A percentile compares a stretch with the other conserved stretches of the same genome.
These are phyloP conservation scores for Trogon surrucura DNA, from an alignment of 2,113 vertebrate genomes.

Conservation along the genomic window DNA sequence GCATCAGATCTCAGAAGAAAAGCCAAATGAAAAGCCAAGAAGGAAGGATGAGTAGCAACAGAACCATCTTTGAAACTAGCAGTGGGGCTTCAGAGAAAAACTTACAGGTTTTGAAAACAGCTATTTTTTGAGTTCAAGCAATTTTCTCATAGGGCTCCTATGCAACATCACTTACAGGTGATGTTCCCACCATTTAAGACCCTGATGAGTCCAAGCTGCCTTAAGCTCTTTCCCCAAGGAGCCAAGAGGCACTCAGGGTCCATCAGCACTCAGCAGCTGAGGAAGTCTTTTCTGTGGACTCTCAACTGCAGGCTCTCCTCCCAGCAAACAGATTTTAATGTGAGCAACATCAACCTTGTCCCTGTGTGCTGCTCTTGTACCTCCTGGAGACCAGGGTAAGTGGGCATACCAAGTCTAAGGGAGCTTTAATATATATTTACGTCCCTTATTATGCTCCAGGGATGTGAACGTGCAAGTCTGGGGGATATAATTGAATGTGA, in stretches of 20 bases:
- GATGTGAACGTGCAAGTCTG: not conserved
- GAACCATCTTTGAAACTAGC: not conserved
- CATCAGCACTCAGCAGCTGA: not conserved
- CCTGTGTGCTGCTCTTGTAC: not conserved
- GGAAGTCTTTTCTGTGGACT: not conserved
- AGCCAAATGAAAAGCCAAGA: not conserved
- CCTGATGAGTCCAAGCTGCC: not conserved
- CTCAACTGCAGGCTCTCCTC: not conserved
- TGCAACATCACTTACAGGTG: not conserved
- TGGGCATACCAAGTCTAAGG: not conserved
- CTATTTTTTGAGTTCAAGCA: not conserved
- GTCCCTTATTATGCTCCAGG: not conserved
- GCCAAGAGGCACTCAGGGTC: not conserved
- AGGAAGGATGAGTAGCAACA: not conserved
- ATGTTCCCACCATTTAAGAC: not conserved
- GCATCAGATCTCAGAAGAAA: not conserved
- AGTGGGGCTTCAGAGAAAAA: not conserved
- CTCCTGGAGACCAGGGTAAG: not conserved
- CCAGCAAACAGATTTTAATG: not conserved
- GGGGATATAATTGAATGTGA: too few relatives aligned
- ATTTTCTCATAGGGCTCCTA: not conserved
- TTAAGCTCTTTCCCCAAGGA: not conserved
- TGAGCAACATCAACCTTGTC: not conserved
- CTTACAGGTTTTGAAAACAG: not conserved
- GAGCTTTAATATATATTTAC: not conserved